Base-by-base conservation (phyloP, 1,140 invertebrate genomes). In the Formica exsecta region DNA sequence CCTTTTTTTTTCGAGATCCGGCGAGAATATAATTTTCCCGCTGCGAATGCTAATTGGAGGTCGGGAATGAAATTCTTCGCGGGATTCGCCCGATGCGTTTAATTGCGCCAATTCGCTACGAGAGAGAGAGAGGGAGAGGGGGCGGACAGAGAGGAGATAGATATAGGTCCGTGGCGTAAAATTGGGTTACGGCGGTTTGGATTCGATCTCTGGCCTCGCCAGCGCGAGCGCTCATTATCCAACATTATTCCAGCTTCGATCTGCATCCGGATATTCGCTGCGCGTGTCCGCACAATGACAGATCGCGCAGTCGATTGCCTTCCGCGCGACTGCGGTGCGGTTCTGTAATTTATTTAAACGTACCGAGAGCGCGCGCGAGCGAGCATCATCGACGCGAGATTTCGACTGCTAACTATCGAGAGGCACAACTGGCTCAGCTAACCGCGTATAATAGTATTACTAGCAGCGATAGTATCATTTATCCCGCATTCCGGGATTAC, bases 21-120 rank as follows among this genome's bases (percentile, higher is more conserved):
- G 16, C 13, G 54, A 44, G 48, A 74, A 74, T 74, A 74, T 57
- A 83, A 83, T 83, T 83, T 62, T 61, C 54, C 54, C 41, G 3
- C 25, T 41, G 66, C 54, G 68, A 83, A 83, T 83, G 68, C 79
- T 83, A 83, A 83, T 83, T 83, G 68, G 68, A 74, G 44, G 68
- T 41, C 83, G 62, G 83, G 65, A 85, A 85, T 85, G 44, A 66
- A 66, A 85, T 76, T 76, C 83, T 85, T 77, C 83, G 61, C 22
- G 44, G 44, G 83, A 65, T 77, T 83, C 48, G 25, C 32, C 32
- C 81, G 73, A 85, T 85, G 83, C 62, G 74, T 76, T 85, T 76
- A 85, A 85, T 85, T 77, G 74, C 74, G 48, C 44, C 71, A 85
- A 85, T 85, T 85, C 83, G 83, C 54, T 1, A 61, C 44, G 54